phyloP scores from a whole-genome alignment of 2,888 invertebrate species.

The Callyntrura sp. region DNA sequence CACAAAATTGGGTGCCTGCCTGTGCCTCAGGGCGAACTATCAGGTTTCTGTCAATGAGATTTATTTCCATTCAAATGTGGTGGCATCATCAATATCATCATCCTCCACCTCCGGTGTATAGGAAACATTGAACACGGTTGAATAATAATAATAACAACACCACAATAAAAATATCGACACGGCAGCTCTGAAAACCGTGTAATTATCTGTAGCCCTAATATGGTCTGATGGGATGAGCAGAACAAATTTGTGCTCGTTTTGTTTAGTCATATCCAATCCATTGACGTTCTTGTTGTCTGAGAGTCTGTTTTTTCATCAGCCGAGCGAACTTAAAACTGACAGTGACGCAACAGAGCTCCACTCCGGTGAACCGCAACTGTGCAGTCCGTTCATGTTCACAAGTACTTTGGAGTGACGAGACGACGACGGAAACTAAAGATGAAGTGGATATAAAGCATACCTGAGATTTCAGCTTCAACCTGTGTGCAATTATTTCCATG shows the following conservation, averaged over 20 bases:
- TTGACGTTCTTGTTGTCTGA: background rate
- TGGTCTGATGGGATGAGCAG: conserved; percentile 35
- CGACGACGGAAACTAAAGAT: background rate
- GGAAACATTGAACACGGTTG: background rate
- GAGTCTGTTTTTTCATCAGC: background rate
- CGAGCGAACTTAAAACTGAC: background rate
- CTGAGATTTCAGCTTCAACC: no score
- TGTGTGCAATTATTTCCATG: no score
- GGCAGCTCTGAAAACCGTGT: conserved; percentile 29
- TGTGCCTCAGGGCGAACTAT: conserved; percentile 39
- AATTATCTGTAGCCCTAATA: conserved; percentile 54
- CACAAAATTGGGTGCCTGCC: conserved; percentile 4
- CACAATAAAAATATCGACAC: conserved; percentile 26
- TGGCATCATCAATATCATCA: conserved; percentile 22
- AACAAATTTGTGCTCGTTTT: conserved; percentile 47
- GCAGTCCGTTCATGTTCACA: no score
- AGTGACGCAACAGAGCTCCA: background rate
- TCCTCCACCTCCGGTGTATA: background rate
- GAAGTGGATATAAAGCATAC: no score
- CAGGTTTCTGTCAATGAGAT: conserved; percentile 46
- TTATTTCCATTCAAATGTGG: conserved; percentile 37
- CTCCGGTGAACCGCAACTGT: no score
- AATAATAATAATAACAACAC: conserved; percentile 19
- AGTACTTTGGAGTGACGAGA: no score
- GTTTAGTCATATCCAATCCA: conserved; percentile 38